Evolutionary conservation across 2,113 vertebrate genomes (phyloP).

Genomic region (Dunckerocampus dactyliophorus): DNA sequence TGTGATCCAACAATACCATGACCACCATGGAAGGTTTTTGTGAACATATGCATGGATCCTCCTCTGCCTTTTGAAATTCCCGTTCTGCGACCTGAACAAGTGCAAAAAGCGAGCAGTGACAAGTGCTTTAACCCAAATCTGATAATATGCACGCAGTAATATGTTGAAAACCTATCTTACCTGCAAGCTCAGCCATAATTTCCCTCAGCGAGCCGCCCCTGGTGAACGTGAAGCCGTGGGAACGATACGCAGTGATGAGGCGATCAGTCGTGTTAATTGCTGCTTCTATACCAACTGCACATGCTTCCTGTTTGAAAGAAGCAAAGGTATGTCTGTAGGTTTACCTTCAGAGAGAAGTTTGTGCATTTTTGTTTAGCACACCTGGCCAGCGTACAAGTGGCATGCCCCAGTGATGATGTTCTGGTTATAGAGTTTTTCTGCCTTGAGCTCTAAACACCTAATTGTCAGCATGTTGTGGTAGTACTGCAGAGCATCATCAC

Average conservation of each 20-base stretch:
- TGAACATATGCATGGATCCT: constrained; percentile 97
- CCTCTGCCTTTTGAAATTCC: constrained; percentile 94
- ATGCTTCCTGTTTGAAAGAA: constrained; percentile 81
- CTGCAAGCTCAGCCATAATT: constrained; percentile 93
- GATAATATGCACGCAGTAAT: background rate
- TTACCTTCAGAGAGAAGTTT: background rate
- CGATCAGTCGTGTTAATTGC: constrained; percentile 88
- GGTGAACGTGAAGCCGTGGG: constrained; percentile 86
- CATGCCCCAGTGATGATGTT: constrained; percentile 96
- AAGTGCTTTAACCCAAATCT: background rate
- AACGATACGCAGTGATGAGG: constrained; percentile 91
- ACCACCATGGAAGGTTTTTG: constrained; percentile 91
- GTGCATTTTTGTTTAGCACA: constrained; percentile 34
- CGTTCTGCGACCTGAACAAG: constrained; percentile 79
- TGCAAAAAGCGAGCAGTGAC: background rate
- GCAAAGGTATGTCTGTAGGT: background rate
- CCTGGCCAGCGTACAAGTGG: constrained; percentile 94
- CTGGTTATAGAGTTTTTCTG: constrained; percentile 94
- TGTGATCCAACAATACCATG: constrained; percentile 96
- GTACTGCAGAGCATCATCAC: constrained; percentile 88
- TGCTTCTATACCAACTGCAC: constrained; percentile 89
- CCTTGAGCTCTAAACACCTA: constrained; percentile 91
- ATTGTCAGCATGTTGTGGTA: constrained; percentile 91
- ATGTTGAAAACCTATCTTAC: constrained; percentile 66
- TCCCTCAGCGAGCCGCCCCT: constrained; percentile 83